Percentiles rank a stretch among this genome's conserved stretches.
phyloP scores from a whole-genome alignment of 2,888 invertebrate species.

The Dynastes hyllus region DNA sequence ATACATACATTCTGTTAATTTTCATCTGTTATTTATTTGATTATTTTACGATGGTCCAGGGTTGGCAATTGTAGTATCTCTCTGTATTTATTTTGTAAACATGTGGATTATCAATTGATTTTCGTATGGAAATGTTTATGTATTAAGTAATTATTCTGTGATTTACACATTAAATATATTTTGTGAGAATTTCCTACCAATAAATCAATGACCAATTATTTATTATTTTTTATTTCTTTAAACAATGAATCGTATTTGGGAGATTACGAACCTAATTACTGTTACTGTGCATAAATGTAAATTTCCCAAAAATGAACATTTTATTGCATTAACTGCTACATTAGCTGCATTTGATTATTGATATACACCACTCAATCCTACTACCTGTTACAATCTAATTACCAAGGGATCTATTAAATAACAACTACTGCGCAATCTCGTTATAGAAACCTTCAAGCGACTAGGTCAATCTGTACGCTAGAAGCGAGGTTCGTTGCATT shows the following conservation, averaged over 20 bases:
- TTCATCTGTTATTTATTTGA: constrained; percentile 22
- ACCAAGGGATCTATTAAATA: too few species aligned
- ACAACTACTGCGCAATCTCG: too few species aligned
- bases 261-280: too few species aligned
- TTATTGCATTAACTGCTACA: too few species aligned
- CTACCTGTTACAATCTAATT: too few species aligned
- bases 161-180: constrained; percentile 39
- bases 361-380: too few species aligned
- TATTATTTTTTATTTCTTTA: not conserved
- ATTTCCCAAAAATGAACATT: too few species aligned
- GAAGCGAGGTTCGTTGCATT: too few species aligned
- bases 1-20: constrained; percentile 16
- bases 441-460: too few species aligned
- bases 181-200: constrained; percentile 45
- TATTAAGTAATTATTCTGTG: constrained; percentile 46
- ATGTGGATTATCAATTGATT: not conserved
- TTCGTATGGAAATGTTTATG: constrained; percentile 27
- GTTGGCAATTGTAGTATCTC: not conserved
- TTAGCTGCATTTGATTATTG: too few species aligned
- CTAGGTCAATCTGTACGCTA: too few species aligned
- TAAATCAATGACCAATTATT: constrained; percentile 31
- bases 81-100: constrained; percentile 27
- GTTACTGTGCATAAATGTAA: too few species aligned
- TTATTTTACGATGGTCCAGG: not conserved
- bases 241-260: not conserved